Evolutionary conservation across 2,113 vertebrate species (phyloP).

Genomic region (Labeo catla): DNA sequence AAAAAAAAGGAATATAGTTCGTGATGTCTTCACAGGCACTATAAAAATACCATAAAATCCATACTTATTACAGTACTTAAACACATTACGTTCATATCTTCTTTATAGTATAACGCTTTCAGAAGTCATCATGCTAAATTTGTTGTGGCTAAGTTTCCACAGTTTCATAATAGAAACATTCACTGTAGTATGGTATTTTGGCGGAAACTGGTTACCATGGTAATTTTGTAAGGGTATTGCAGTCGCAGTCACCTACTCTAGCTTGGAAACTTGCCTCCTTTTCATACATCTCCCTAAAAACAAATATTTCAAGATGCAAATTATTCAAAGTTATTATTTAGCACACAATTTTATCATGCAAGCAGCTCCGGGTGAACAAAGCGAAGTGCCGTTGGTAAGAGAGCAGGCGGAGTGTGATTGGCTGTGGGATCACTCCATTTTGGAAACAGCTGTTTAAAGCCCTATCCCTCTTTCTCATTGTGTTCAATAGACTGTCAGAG

Average conservation of each 20-base stretch:
- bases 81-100: background rate
- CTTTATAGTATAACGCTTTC: background rate
- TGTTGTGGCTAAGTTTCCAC: background rate
- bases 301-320: background rate
- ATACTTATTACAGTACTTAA: background rate
- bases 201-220: slow-evolving; percentile 28
- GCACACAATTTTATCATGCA: background rate
- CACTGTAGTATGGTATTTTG: background rate
- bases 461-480: slow-evolving; percentile 63
- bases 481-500: slow-evolving; percentile 59
- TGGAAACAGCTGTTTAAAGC: slow-evolving; percentile 82
- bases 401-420: slow-evolving; percentile 66
- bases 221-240: background rate
- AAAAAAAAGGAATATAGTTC: background rate
- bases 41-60: background rate
- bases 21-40: background rate
- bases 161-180: background rate
- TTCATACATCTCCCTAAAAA: background rate
- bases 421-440: slow-evolving; percentile 78
- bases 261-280: background rate
- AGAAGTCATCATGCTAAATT: background rate
- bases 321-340: background rate
- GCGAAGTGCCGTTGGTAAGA: slow-evolving; percentile 47
- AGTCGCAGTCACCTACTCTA: no score
- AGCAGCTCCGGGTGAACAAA: slow-evolving; percentile 5